Conservation (phyloP, 2,888 invertebrate species). For the Chrysolina americana region DNA sequence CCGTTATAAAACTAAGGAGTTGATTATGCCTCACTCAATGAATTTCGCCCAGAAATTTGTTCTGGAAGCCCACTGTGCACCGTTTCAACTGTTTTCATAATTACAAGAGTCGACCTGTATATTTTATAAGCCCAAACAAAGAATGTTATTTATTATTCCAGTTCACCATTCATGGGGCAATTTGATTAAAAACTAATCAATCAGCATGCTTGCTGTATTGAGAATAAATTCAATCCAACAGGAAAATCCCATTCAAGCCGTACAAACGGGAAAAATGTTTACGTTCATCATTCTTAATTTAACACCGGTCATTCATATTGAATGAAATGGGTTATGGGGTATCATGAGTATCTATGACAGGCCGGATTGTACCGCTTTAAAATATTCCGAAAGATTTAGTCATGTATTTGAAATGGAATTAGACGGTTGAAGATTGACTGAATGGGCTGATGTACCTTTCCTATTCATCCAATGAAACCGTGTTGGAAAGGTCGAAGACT, state of each 20-base stretch:
- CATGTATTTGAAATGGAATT: too few relatives aligned
- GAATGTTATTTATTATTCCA: slow-evolving; percentile 12
- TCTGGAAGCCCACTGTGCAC: too few relatives aligned
- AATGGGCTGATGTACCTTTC: too few relatives aligned
- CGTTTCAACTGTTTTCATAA: not conserved
- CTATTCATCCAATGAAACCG: too few relatives aligned
- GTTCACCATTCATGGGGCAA: slow-evolving; percentile 5
- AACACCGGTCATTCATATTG: not conserved
- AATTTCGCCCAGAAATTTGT: too few relatives aligned
- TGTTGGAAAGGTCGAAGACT: too few relatives aligned
- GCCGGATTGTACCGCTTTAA: too few relatives aligned
- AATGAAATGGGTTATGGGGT: not conserved
- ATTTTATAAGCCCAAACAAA: not conserved
- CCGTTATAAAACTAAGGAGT: too few relatives aligned
- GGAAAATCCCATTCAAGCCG: slow-evolving; percentile 9
- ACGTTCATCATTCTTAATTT: not conserved
- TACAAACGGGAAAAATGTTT: slow-evolving; percentile 11
- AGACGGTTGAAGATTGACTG: too few relatives aligned
- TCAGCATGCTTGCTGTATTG: slow-evolving; percentile 7
- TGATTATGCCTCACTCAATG: too few relatives aligned
- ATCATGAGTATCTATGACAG: too few relatives aligned
- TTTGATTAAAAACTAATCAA: slow-evolving; percentile 14
- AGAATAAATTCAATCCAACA: slow-evolving; percentile 15
- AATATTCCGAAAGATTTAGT: too few relatives aligned
- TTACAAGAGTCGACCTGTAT: not conserved